Evolutionary conservation across 2,113 vertebrate species (phyloP), one percentile per base, ranked within the genome.

Genomic region (Romanogobio albipinnatus): DNA sequence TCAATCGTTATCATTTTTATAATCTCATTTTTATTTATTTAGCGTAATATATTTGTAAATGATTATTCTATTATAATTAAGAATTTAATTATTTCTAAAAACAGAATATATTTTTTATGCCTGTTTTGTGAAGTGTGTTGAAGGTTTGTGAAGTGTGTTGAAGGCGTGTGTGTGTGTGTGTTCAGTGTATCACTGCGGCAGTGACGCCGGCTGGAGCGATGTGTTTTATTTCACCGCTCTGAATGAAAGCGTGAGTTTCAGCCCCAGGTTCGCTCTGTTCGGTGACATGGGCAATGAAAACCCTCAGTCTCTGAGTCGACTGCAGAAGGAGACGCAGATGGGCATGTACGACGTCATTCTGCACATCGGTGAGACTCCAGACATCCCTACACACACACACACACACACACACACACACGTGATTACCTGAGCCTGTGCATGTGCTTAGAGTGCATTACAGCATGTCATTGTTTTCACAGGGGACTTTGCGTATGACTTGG

Each of bases 231-330:
- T 97, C 91, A 94, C 83, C 0, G 92, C 95, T 26, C 89, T 97
- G 86, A 94, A 93, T 77, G 92, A 89, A 1, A 95, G 94, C 70
- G 80, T 71, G 0, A 76, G 85, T 2, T 97, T 96, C 93, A 96
- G 94, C 66, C 96, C 97, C 45, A 94, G 90, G 19, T 94, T 98
- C 78, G 96, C 94, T 39, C 88, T 98, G 10, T 97, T 95, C 24
- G 96, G 97, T 9, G 96, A 98, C 87, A 85, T 97, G 91, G 97
- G 97, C 15, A 94, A 96, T 8, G 94, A 95, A 76, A 98, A 98
- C 89, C 93, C 97, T 0, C 96, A 96, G 90, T 96, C 97, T 74
- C 91, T 98, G 64, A 94, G 95, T 22, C 90, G 95, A 13, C 92
- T 97, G 70, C 95, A 93, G 88, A 95, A 94, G 77, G 97, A 97